Percentiles rank a stretch among this genome's conserved stretches.
phyloP scores from a whole-genome alignment of 2,797 vertebrate genomes.

The Anabacerthia variegaticeps region DNA sequence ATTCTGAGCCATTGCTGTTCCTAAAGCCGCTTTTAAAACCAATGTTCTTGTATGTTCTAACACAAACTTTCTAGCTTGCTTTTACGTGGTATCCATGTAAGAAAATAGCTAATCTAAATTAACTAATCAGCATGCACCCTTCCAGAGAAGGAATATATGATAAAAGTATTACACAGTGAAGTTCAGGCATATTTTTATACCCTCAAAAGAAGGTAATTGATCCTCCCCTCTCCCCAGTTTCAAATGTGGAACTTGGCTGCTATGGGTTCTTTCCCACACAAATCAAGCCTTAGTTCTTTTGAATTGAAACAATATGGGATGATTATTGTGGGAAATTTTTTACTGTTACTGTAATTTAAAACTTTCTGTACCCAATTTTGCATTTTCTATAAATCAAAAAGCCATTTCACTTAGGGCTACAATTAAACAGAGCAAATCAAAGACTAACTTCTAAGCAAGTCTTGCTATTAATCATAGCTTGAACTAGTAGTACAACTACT shows the following conservation, averaged over 20 bases:
- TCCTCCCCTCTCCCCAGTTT: slow-evolving; percentile 33
- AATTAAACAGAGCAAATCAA: slow-evolving; percentile 71
- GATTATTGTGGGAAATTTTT: slow-evolving; percentile 65
- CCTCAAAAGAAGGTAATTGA: slow-evolving; percentile 35
- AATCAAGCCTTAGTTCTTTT: slow-evolving; percentile 31
- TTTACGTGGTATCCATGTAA: neutral
- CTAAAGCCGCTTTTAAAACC: neutral
- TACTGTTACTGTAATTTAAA: slow-evolving; percentile 65
- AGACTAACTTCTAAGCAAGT: slow-evolving; percentile 68
- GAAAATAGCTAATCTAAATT: neutral
- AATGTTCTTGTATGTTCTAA: neutral
- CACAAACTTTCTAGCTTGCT: neutral
- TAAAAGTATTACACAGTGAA: neutral
- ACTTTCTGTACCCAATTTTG: slow-evolving; percentile 72
- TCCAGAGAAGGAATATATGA: neutral
- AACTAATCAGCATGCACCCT: neutral
- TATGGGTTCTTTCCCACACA: slow-evolving; percentile 52
- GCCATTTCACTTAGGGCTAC: slow-evolving; percentile 61
- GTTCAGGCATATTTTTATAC: slow-evolving; percentile 31
- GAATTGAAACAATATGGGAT: slow-evolving; percentile 69
- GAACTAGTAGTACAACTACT: slow-evolving; percentile 52
- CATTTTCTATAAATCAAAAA: slow-evolving; percentile 74
- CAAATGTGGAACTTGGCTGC: slow-evolving; percentile 58
- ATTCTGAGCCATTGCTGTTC: neutral
- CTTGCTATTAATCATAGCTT: slow-evolving; percentile 56